These are phyloP conservation scores for Myiotriccus ornatus DNA, from an alignment of 2,797 vertebrate genomes.

Conservation along the genomic window DNA sequence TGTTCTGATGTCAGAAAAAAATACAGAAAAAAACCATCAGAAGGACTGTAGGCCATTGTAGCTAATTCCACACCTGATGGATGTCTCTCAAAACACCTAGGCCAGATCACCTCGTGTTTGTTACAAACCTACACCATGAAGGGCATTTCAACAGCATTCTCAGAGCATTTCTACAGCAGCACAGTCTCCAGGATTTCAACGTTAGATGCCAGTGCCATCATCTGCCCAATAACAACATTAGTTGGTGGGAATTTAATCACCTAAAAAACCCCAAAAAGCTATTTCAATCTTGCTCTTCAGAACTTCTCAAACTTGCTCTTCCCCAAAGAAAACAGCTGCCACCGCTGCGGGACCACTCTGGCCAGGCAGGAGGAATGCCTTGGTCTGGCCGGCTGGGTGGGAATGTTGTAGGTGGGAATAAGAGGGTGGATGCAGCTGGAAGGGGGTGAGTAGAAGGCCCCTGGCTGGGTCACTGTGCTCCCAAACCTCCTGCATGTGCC, in stretches of 20 bases:
- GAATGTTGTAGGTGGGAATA: not conserved
- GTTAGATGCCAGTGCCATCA: conserved; percentile 64
- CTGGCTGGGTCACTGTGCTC: not conserved
- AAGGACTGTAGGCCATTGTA: not conserved
- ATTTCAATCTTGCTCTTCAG: not conserved
- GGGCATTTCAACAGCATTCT: conserved; percentile 29
- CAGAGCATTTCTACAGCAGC: conserved; percentile 9
- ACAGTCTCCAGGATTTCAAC: not conserved
- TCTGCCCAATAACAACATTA: conserved; percentile 77
- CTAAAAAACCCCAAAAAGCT: not conserved
- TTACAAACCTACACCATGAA: not conserved
- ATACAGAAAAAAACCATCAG: not conserved
- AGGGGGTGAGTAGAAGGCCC: accelerated
- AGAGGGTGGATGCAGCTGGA: not conserved
- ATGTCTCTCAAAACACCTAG: not conserved
- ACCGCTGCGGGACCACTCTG: not conserved
- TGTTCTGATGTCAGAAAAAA: not conserved
- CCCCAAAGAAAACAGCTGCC: not conserved
- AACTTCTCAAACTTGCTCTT: not conserved
- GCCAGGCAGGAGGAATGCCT: not conserved
- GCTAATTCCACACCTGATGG: not conserved
- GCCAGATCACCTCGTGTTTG: not conserved
- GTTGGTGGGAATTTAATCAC: conserved; percentile 67
- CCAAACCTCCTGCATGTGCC: not conserved
- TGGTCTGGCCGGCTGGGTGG: not conserved